A percentile compares a stretch with the other conserved stretches of the same genome.
These are phyloP conservation scores for Protosalanx chinensis DNA, from an alignment of 2,797 vertebrate species.

Conservation along the genomic window DNA sequence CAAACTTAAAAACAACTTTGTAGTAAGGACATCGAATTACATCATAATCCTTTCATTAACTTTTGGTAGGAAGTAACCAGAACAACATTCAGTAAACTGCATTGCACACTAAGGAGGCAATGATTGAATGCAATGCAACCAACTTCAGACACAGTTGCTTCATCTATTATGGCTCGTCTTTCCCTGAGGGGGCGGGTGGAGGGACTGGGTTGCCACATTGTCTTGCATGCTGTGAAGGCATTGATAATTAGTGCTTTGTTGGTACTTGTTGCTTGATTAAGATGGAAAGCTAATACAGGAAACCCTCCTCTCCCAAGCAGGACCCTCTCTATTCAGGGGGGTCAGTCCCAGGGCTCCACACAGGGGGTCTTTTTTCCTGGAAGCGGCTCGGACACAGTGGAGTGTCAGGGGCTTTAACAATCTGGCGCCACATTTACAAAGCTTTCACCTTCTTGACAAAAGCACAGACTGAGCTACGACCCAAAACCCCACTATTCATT, in stretches of 20 bases:
- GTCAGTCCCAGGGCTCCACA: slow-evolving; percentile 77
- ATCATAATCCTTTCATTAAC: neutral
- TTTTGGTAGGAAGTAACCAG: neutral
- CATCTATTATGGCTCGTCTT: slow-evolving; percentile 58
- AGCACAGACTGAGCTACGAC: slow-evolving; percentile 79
- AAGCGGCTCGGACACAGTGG: slow-evolving; percentile 73
- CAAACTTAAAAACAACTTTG: neutral
- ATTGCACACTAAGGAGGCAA: slow-evolving; percentile 5
- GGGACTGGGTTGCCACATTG: slow-evolving; percentile 39
- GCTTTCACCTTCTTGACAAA: slow-evolving; percentile 82
- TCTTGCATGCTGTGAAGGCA: slow-evolving; percentile 64
- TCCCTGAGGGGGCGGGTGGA: slow-evolving; percentile 41
- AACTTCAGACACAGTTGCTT: slow-evolving; percentile 54
- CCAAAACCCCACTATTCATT: slow-evolving; percentile 75
- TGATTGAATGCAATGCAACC: slow-evolving; percentile 50
- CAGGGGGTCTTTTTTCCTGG: slow-evolving; percentile 78
- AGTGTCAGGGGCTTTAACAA: slow-evolving; percentile 81
- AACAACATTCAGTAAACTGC: neutral
- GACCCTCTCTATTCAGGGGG: slow-evolving; percentile 74
- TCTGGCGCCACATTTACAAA: slow-evolving; percentile 82
- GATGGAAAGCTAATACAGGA: slow-evolving; percentile 80
- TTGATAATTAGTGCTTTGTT: slow-evolving; percentile 81
- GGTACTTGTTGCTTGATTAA: slow-evolving; percentile 79
- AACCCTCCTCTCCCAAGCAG: slow-evolving; percentile 69
- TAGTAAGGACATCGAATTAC: neutral